These are phyloP conservation scores for Diaperis boleti DNA, from an alignment of 2,888 invertebrate genomes.

Conservation along the genomic window DNA sequence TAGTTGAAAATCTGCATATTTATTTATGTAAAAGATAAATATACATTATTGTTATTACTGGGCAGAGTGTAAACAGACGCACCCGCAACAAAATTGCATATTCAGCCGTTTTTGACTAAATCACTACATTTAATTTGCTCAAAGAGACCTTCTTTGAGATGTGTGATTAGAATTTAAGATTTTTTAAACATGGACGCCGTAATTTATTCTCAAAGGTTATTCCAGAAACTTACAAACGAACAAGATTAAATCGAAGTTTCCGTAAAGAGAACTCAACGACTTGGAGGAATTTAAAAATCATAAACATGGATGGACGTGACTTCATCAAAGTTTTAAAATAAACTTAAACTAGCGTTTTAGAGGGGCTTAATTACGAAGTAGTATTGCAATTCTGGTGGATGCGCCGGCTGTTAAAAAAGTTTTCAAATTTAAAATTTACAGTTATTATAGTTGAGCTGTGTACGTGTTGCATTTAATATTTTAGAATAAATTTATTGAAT, in stretches of 20 bases:
- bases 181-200: conserved; percentile 34
- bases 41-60: not conserved
- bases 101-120: conserved; percentile 17
- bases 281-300: conserved; percentile 18
- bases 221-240: conserved; percentile 29
- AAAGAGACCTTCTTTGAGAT: conserved; percentile 36
- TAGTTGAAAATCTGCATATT: too few species aligned
- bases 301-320: conserved; percentile 8
- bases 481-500: too few species aligned
- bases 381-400: conserved; percentile 8
- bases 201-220: conserved; percentile 38
- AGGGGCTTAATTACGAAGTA: not conserved
- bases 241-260: conserved; percentile 34
- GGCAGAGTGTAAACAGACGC: too few species aligned
- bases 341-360: not conserved
- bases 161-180: conserved; percentile 39
- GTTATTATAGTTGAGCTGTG: too few species aligned
- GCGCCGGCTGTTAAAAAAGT: conserved; percentile 6
- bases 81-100: conserved; percentile 25
- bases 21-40: too few species aligned
- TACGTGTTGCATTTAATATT: too few species aligned
- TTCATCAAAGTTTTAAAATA: conserved; percentile 10
- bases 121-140: conserved; percentile 41
- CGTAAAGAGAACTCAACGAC: conserved; percentile 1
- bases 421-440: too few species aligned